Base-by-base conservation (phyloP, 1,140 invertebrate species). In the Sycophila sp. region DNA sequence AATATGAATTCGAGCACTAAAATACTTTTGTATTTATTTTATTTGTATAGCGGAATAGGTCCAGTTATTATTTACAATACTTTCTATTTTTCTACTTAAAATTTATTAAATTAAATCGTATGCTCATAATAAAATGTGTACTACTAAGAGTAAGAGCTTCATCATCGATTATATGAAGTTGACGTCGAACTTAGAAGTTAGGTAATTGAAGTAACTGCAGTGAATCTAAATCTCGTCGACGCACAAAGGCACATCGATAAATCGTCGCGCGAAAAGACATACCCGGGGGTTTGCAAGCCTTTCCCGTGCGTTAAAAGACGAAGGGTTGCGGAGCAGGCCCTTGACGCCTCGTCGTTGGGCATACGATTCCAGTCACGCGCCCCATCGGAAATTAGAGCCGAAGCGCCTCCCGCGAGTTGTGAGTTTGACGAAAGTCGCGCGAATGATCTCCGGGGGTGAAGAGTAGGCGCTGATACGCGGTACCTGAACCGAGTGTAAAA, bases 301-400 rank as follows among this genome's bases (percentile, higher is more conserved):
- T n/a, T n/a, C n/a, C 13, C n/a, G 13, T 1, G 45, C 2, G 5
- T 40, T 7, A 32, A 53, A 19, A 55, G 36, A 6, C 24, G 22
- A 58, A 58, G 53, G 64, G 53, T 65, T 51, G 55, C 47, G 15
- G 17, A 45, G 22, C 13, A 26, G 42, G 38, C 24, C 36, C 24
- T 60, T 24, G n/a, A 49, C n/a, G 19, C 47, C 19, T 7, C 53
- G 30, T 28, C 13, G 34, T 22, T 17, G 60, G 30, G 47, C 51
- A 63, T 24, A 51, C 67, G 73, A 83, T 82, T 81, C 82, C 45
- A 82, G 82, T 83, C 82, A 83, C 81, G 82, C 75, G 75, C 58
- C 72, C 77, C 74, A 77, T 81, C 81, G 82, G 82, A 83, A 83
- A 83, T 83, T 81, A 83, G 80, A 83, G 77, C 75, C 76, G 72